Conservation (phyloP, 2,888 invertebrate species). For the Dilophus febrilis region DNA sequence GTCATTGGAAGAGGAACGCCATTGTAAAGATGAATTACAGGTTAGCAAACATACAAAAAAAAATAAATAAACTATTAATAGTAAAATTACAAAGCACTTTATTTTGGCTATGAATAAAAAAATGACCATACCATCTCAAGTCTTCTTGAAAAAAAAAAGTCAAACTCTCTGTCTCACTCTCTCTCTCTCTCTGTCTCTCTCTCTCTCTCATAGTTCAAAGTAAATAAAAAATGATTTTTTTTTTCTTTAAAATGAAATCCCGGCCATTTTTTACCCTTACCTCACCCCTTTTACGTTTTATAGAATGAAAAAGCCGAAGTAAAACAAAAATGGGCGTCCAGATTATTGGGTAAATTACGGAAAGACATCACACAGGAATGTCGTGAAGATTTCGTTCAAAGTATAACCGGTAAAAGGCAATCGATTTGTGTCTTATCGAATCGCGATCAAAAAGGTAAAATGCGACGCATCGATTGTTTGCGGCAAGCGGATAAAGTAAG, state of each 20-base stretch:
- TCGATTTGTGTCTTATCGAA: conserved; percentile 97
- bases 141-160: no score
- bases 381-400: conserved; percentile 94
- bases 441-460: conserved; percentile 99
- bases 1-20: conserved; percentile 97
- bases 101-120: neutral
- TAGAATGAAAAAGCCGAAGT: conserved; percentile 98
- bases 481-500: conserved; percentile 94
- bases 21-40: conserved; percentile 96
- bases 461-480: conserved; percentile 97
- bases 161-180: neutral
- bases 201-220: no score
- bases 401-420: conserved; percentile 92
- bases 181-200: no score
- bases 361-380: conserved; percentile 99
- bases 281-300: no score
- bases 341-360: conserved; percentile 87
- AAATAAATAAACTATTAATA: no score
- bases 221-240: no score
- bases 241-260: neutral
- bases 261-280: no score
- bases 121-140: no score
- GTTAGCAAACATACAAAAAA: no score
- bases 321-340: conserved; percentile 99
- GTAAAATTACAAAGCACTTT: no score